Conservation (phyloP, 2,797 vertebrate species). For the Ceyx erithaca region DNA sequence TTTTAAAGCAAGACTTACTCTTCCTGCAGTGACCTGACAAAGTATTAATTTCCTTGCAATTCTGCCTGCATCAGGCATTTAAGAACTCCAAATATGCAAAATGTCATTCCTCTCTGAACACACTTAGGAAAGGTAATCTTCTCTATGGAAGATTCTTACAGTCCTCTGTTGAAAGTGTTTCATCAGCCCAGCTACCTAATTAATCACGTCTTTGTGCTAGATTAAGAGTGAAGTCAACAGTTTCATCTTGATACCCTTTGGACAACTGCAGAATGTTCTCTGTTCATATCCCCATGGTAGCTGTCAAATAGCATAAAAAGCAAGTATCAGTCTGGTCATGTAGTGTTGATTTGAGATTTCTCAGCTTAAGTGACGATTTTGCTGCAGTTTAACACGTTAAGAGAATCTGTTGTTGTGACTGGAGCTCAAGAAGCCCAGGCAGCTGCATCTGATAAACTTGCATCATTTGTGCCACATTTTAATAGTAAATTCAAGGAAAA, state of each 20-base stretch:
- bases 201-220: background rate
- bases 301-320: background rate
- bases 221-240: background rate
- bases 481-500: background rate
- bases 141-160: background rate
- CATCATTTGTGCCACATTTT: background rate
- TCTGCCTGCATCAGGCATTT: background rate
- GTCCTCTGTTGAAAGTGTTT: background rate
- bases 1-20: background rate
- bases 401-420: background rate
- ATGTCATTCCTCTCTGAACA: background rate
- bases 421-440: background rate
- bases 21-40: background rate
- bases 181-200: background rate
- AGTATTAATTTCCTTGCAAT: background rate
- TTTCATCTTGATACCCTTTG: background rate
- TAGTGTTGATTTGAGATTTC: background rate
- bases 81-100: background rate
- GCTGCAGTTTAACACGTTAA: background rate
- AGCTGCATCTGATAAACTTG: background rate
- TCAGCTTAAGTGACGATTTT: background rate
- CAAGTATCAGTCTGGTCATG: fast-evolving
- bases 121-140: background rate
- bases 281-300: background rate
- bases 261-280: background rate